phyloP scores from a whole-genome alignment of 2,888 invertebrate genomes.

The Drosophila paucipuncta region DNA sequence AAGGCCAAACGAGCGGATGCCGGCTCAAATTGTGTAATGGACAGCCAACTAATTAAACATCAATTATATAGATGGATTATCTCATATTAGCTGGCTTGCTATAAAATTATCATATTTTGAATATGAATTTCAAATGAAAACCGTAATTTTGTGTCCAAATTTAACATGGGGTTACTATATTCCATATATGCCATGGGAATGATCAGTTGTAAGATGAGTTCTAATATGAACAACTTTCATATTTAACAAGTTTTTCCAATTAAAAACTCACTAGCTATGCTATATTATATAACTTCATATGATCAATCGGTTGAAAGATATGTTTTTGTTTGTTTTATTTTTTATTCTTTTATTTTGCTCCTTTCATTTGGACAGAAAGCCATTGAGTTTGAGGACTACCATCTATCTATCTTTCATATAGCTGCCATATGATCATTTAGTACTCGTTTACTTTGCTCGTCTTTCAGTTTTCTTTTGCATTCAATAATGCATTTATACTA shows the following conservation, averaged over 20 bases:
- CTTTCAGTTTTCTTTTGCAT: not conserved
- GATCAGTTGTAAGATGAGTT: not conserved
- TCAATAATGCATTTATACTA: not conserved
- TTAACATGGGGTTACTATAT: not conserved
- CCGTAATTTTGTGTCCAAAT: not conserved
- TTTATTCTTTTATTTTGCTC: not conserved
- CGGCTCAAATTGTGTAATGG: slow-evolving; percentile 93
- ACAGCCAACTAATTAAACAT: slow-evolving; percentile 88
- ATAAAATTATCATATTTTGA: not conserved
- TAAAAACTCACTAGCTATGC: not conserved
- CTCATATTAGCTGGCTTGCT: not conserved
- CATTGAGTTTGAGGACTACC: fast-evolving
- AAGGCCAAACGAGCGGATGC: slow-evolving; percentile 92
- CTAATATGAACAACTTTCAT: not conserved
- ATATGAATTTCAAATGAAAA: not conserved
- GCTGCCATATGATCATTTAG: not conserved
- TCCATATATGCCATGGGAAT: not conserved
- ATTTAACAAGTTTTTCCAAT: not conserved
- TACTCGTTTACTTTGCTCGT: not conserved
- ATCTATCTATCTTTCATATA: not conserved
- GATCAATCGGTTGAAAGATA: not conserved
- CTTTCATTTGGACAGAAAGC: not conserved
- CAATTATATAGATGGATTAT: not conserved
- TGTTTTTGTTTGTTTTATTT: not conserved
- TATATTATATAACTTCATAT: no score